Conservation (phyloP, 2,113 vertebrate genomes). For the Chauna torquata region DNA sequence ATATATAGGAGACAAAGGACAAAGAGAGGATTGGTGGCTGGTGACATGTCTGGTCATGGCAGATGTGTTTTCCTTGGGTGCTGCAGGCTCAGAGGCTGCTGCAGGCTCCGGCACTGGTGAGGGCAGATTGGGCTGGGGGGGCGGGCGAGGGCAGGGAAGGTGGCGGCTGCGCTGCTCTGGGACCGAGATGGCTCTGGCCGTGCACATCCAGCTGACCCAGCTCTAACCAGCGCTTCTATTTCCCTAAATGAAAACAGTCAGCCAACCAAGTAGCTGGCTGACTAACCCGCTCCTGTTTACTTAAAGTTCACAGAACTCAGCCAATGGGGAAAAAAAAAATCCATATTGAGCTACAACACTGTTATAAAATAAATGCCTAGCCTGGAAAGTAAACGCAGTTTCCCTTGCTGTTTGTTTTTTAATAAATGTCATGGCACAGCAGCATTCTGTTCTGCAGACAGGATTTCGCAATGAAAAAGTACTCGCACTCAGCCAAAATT, state of each 20-base stretch:
- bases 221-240: not conserved
- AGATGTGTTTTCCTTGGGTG: not conserved
- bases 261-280: slow-evolving; percentile 1
- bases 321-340: not conserved
- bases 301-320: not conserved
- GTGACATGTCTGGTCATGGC: not conserved
- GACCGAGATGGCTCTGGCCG: not conserved
- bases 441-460: not conserved
- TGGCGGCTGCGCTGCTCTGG: not conserved
- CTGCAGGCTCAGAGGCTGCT: not conserved
- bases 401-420: slow-evolving; percentile 11
- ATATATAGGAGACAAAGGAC: not conserved
- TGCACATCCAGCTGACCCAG: not conserved
- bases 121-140: not conserved
- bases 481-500: not conserved
- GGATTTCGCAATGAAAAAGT: not conserved
- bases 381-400: slow-evolving; percentile 4
- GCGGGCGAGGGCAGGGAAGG: not conserved
- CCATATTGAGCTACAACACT: not conserved
- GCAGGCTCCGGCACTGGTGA: not conserved
- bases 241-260: not conserved
- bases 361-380: slow-evolving; percentile 43
- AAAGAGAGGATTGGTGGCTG: not conserved
- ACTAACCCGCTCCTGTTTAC: slow-evolving; percentile 11
- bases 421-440: slow-evolving; percentile 32